Evolutionary conservation across 2,113 vertebrate species (phyloP).

Genomic region (Lepus timidus): DNA sequence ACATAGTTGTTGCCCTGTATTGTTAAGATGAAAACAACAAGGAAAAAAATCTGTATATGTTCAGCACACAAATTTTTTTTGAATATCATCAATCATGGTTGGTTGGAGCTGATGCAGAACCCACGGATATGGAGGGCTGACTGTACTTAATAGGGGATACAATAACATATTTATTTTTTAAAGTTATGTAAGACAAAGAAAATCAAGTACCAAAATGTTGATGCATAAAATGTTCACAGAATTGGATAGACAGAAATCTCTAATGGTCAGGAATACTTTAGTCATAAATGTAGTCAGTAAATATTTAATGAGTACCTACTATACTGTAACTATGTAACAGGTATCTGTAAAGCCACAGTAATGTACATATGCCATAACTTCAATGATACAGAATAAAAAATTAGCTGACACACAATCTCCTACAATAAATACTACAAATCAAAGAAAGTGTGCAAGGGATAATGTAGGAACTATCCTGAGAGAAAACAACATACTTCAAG

Average conservation of each 20-base stretch:
- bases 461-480: neutral
- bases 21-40: too few species aligned
- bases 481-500: neutral
- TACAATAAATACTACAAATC: neutral
- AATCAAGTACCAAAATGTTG: neutral
- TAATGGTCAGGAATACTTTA: neutral
- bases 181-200: neutral
- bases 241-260: neutral
- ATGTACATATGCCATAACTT: neutral
- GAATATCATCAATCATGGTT: too few species aligned
- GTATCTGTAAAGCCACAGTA: neutral
- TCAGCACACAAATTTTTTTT: too few species aligned
- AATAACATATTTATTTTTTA: too few species aligned
- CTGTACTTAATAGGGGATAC: too few species aligned
- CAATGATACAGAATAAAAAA: neutral
- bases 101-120: too few species aligned
- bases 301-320: neutral
- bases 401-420: neutral
- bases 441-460: neutral
- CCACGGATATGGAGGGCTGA: too few species aligned
- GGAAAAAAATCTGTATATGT: too few species aligned
- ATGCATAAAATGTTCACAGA: neutral
- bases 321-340: neutral
- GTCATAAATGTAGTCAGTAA: neutral
- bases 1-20: too few species aligned